Base-by-base conservation (phyloP, 2,113 vertebrate species). In the Opisthocomus hoazin region DNA sequence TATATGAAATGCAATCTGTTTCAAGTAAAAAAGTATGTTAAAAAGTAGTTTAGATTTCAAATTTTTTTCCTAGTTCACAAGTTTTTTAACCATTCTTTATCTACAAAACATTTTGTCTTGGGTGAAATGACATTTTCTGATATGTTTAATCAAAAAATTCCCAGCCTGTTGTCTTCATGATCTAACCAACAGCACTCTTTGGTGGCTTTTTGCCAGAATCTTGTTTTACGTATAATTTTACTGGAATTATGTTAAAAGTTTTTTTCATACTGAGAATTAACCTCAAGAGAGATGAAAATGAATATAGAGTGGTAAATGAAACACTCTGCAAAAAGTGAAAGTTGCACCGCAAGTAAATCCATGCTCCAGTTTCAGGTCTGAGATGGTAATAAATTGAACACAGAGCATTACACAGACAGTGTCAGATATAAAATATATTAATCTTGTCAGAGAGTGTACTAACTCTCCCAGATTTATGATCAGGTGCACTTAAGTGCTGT, bases 401-500 rank as follows among this genome's bases (percentile, higher is more conserved):
- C 18, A 37, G 73, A 92, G 56, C 34, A 54, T 91, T 79, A 43
- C 58, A 51, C 63, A 91, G 94, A 84, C 91, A 94, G 75, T 93
- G 91, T 95, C 93, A 92, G 94, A 89, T 89, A 66, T 88, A 96
- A 96, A 87, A 94, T 87, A 88, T 71, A 96, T 97, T 94, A 92
- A 95, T 96, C 93, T 92, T 95, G 95, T 96, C 93, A 93, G 80
- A 70, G 92, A 90, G 84, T 95, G 73, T 96, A 91, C 92, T 95
- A 97, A 92, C 94, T 90, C 85, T 93, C 90, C 66, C 53, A 97
- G 96, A 97, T 97, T 97, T 97, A 97, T 80, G 89, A 88, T 93
- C 88, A 96, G 87, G 94, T 96, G 74, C 91, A 91, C 34, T 91
- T 96, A 96, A 95, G 86, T 90, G 73, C 76, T 89, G 68, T 95